Base-by-base conservation (phyloP, 2,888 invertebrate species). In the Hirtodrosophila histrioides region DNA sequence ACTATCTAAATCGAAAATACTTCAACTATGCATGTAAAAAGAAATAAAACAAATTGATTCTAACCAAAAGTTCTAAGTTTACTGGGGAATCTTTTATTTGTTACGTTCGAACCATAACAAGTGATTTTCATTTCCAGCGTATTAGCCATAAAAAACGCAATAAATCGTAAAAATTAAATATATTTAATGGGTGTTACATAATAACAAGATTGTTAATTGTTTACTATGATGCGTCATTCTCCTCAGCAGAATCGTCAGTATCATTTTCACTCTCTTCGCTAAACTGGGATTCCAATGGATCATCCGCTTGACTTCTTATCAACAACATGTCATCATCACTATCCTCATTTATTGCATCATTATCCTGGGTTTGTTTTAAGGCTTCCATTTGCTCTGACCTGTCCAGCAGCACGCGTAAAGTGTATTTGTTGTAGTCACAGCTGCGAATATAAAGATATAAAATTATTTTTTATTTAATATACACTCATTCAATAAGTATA, bases 391-490 rank as follows among this genome's bases (percentile, higher is more conserved):
- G 68, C 3, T 86, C 82, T 2, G 89, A 93, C 0, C 94, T 92
- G 3, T 93, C 92, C 69, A 93, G 90, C 10, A 97, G 92, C 74
- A 95, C 96, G 43, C 93, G 93, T 70, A 97, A 93, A 0, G 96
- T 96, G 89, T 96, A 97, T 88, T 96, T 96, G 91, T 97, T 98
- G 91, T 95, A 96, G 89, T 98, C 97, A 90, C 97, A 97, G 81
- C 97, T 97, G 92, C 23, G 93, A 93, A 39, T 10, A 0, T 24
- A 48, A 62, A 3, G 10, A 31, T 4, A 9, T 10, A n/a, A 11
- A 7, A 3, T 27, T 10, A 41, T 37, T 43, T 37, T 43, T 11
- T 0, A 45, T 0, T 24, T 10, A n/a, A 7, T 17, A n/a, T 4
- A n/a, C 10, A 27, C n/a, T n/a, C 2, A 4, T 23, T 12, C 3